Conservation (phyloP, 2,113 vertebrate species). For the Clarias magur region DNA sequence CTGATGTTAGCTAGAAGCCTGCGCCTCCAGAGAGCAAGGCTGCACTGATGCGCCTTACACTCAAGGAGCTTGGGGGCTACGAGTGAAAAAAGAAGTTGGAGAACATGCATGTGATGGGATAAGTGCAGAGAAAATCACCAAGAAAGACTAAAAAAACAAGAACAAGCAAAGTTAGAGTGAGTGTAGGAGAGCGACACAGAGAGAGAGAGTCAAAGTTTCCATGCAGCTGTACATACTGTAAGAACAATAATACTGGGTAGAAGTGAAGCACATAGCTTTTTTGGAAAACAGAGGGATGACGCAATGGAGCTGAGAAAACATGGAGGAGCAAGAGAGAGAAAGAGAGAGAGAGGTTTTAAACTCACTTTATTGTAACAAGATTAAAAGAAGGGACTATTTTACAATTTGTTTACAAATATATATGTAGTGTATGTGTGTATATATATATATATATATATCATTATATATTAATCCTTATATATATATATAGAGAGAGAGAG, state of each 20-base stretch:
- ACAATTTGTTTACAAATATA: no score
- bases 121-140: slow-evolving; percentile 11
- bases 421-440: no score
- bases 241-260: slow-evolving; percentile 46
- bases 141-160: slow-evolving; percentile 3
- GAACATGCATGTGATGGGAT: slow-evolving; percentile 6
- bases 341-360: slow-evolving; percentile 22
- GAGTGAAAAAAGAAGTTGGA: slow-evolving; percentile 9
- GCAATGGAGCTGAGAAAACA: slow-evolving; percentile 46
- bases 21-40: slow-evolving; percentile 49
- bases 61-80: background rate
- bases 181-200: background rate
- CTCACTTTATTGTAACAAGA: no score
- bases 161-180: background rate
- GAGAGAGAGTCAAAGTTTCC: slow-evolving; percentile 54
- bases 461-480: no score
- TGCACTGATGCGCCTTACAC: slow-evolving; percentile 52
- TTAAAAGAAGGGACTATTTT: no score
- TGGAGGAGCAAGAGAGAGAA: slow-evolving; percentile 1
- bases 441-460: no score
- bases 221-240: slow-evolving; percentile 57
- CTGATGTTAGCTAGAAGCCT: slow-evolving; percentile 57
- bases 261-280: slow-evolving; percentile 48
- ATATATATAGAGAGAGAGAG: no score
- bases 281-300: slow-evolving; percentile 51